Conservation (phyloP, 2,113 vertebrate genomes). For the Larimichthys polyactis region DNA sequence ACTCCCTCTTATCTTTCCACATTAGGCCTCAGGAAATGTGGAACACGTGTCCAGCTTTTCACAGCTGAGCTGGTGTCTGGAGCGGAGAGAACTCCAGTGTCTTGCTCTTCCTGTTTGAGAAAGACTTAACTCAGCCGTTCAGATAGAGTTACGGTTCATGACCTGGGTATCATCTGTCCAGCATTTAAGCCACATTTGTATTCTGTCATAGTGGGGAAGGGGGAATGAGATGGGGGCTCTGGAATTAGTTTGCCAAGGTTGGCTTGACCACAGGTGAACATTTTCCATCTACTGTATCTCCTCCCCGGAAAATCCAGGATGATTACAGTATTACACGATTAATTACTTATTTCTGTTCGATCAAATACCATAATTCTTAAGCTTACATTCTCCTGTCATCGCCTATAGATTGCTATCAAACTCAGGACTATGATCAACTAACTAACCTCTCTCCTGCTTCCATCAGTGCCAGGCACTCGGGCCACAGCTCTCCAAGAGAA, state of each 20-base stretch:
- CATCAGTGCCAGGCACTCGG: constrained; percentile 90
- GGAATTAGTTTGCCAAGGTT: constrained; percentile 5
- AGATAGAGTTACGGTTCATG: constrained; percentile 48
- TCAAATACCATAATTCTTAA: neutral
- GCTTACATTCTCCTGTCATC: constrained; percentile 3
- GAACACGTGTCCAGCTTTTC: constrained; percentile 53
- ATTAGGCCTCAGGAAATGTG: constrained; percentile 61
- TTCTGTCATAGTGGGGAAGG: constrained; percentile 4
- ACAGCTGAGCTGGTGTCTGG: constrained; percentile 8
- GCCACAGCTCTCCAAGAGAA: constrained; percentile 94
- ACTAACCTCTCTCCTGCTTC: neutral
- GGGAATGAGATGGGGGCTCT: neutral
- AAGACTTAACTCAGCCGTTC: neutral
- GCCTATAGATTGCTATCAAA: constrained; percentile 1
- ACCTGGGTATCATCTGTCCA: constrained; percentile 38
- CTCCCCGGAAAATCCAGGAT: neutral
- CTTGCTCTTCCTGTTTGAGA: constrained; percentile 26
- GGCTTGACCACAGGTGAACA: constrained; percentile 18
- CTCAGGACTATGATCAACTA: neutral
- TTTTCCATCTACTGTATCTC: constrained; percentile 7
- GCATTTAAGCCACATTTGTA: constrained; percentile 27
- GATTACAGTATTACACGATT: neutral
- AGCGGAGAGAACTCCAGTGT: constrained; percentile 14
- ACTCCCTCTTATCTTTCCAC: constrained; percentile 66
- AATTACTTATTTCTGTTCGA: neutral